Base-by-base conservation (phyloP, 2,113 vertebrate genomes). In the Semnopithecus entellus region DNA sequence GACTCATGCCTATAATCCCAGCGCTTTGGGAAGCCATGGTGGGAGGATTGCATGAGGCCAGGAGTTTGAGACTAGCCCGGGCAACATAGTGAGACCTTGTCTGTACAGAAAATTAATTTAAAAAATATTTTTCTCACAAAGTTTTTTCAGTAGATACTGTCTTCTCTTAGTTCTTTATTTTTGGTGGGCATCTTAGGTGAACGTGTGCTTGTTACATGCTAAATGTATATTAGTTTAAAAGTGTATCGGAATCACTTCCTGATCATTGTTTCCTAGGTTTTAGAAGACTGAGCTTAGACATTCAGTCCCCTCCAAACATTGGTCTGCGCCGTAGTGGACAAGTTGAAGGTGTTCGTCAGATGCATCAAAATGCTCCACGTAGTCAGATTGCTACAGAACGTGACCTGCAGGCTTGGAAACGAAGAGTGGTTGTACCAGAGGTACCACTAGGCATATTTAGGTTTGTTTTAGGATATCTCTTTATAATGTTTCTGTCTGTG, bases 331-430 rank as follows among this genome's bases (percentile, higher is more conserved):
- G 99, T 45, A 99, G 99, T 7, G 99, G 99, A 18, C 99, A 99
- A 97, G 99, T 99, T 94, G 99, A 99, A 98, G 99, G 99, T 0
- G 99, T 99, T 45, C 99, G 99, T 32, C 99, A 99, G 96, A 99
- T 99, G 99, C 99, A 99, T 97, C 99, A 99, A 94, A 99, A 99
- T 12, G 99, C 99, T 5, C 99, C 99, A 0, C 99, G 99, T 32
- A 99, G 99, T 98, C 99, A 99, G 95, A 99, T 99, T 93, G 99
- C 99, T 64, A 99, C 99, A 0, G 99, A 99, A 96, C 98, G 99
- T 73, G 99, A 99, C 97, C 98, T 99, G 64, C 99, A 99, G 98
- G 99, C 99, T 55, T 99, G 99, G 99, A 99, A 99, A 25, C 98
- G 99, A 73, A 99, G 99, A 97, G 99, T 99, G 43, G 99, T 99